Conservation (phyloP, 2,797 vertebrate genomes). For the Danio albolineatus region DNA sequence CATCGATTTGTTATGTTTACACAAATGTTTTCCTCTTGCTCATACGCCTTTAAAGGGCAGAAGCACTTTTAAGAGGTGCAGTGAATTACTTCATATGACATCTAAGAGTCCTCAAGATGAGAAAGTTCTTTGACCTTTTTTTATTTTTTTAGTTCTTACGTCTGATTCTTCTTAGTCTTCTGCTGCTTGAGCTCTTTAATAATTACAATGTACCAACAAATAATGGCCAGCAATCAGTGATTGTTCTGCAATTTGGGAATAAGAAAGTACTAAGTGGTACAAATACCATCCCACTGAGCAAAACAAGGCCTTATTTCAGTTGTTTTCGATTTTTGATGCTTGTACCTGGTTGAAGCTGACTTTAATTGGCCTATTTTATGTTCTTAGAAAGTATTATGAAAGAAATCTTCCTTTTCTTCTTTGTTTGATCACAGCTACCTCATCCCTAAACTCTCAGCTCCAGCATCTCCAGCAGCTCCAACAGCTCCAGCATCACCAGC, state of each 20-base stretch:
- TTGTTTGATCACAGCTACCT: slow-evolving; percentile 90
- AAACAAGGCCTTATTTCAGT: neutral
- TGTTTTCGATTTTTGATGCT: slow-evolving; percentile 10
- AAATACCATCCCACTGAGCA: slow-evolving; percentile 7
- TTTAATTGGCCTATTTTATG: neutral
- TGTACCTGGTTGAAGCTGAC: neutral
- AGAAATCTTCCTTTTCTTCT: neutral
- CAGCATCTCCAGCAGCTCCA: slow-evolving; percentile 99
- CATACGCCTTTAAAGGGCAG: slow-evolving; percentile 9
- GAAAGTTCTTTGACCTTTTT: slow-evolving; percentile 34
- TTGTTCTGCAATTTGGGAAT: slow-evolving; percentile 9
- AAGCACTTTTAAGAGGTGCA: slow-evolving; percentile 25
- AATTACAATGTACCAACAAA: slow-evolving; percentile 8
- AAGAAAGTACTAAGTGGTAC: slow-evolving; percentile 7
- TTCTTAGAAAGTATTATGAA: neutral
- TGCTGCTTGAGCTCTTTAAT: slow-evolving; percentile 14
- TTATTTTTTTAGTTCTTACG: slow-evolving; percentile 18
- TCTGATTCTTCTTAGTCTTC: slow-evolving; percentile 30
- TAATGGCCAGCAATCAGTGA: slow-evolving; percentile 38
- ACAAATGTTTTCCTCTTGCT: neutral
- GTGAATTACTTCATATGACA: slow-evolving; percentile 38
- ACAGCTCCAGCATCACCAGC: slow-evolving; percentile 92
- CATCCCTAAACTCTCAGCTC: slow-evolving; percentile 97
- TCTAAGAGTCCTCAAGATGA: slow-evolving; percentile 41
- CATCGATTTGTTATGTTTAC: neutral